Evolutionary conservation across 2,113 vertebrate species (phyloP).

Genomic region (Shinisaurus crocodilurus): DNA sequence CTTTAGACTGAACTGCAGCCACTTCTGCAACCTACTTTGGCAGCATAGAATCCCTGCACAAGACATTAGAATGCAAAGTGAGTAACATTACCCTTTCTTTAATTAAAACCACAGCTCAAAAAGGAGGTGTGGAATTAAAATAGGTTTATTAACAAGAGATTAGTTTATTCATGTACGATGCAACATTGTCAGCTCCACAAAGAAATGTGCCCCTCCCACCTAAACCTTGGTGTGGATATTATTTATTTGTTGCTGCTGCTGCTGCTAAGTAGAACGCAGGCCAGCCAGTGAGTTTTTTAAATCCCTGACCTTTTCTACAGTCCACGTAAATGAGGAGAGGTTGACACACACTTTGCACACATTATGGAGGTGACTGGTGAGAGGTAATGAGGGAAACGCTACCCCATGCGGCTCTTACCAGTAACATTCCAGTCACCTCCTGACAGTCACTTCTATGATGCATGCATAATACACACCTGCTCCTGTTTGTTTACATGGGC

Average conservation of each 20-base stretch:
- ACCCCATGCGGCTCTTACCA: not conserved
- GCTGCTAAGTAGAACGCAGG: not conserved
- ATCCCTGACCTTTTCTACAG: not conserved
- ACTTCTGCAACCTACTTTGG: rapidly evolving
- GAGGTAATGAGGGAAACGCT: not conserved
- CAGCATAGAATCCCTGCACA: not conserved
- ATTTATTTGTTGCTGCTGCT: not conserved
- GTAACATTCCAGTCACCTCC: not conserved
- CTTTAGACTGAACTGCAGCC: not conserved
- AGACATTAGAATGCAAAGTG: not conserved
- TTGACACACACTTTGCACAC: not conserved
- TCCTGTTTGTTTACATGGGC: not conserved
- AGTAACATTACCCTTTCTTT: conserved; percentile 18
- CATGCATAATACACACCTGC: not conserved
- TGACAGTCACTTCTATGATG: not conserved
- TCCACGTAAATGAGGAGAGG: not conserved
- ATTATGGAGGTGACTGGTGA: not conserved
- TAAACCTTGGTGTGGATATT: not conserved
- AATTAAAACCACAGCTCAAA: conserved; percentile 29
- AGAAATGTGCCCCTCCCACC: not conserved
- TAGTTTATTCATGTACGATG: not conserved
- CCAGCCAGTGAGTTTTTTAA: not conserved
- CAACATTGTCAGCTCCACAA: not conserved
- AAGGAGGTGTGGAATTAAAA: conserved; percentile 22
- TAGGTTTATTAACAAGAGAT: not conserved